Percentiles rank a stretch among this genome's conserved stretches.
Conservation (phyloP, 2,888 invertebrate species). For the Hedychridium roseum region DNA sequence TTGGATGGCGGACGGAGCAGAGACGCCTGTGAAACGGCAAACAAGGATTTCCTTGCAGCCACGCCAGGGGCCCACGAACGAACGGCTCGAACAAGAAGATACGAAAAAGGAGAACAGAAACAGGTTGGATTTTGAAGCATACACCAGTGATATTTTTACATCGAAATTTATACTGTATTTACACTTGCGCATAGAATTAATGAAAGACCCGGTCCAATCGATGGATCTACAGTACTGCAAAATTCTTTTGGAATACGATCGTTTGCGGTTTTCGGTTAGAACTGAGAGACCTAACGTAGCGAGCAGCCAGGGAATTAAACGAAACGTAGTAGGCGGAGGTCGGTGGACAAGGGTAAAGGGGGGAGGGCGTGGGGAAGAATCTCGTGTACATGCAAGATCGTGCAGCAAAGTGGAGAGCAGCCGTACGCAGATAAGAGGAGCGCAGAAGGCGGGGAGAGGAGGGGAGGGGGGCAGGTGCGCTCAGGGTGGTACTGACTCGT, state of each 20-base stretch:
- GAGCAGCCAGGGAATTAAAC: constrained; percentile 5
- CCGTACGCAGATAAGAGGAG: constrained; percentile 6
- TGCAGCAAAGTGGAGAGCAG: constrained; percentile 3
- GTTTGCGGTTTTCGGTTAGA: no score
- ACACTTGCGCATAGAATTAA: no score
- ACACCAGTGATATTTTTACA: no score
- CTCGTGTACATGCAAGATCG: no score
- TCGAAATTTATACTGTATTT: no score
- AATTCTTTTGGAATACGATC: no score
- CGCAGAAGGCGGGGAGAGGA: neutral
- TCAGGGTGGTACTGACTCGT: no score
- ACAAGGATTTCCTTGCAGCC: constrained; percentile 13
- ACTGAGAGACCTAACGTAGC: no score
- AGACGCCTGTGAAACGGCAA: constrained; percentile 16
- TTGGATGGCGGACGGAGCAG: constrained; percentile 22
- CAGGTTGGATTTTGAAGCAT: neutral
- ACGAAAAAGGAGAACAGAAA: neutral
- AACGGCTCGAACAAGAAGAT: neutral
- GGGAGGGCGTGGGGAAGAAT: no score
- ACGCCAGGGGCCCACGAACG: constrained; percentile 6
- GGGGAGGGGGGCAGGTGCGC: constrained; percentile 4
- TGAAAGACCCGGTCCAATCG: no score
- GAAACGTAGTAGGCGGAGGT: constrained; percentile 5
- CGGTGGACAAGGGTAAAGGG: constrained; percentile 5
- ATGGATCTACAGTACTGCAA: no score